Percentiles rank a stretch among this genome's conserved stretches.
Evolutionary conservation across 2,113 vertebrate genomes (phyloP).

Genomic region (Danio rerio): GRCz12tu NC_133181.1:1119501-1120000

Average conservation of each 20-base stretch:
- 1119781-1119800: neutral
- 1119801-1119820: neutral
- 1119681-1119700: conserved; percentile 5
- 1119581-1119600: neutral
- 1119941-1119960: too few relatives aligned
- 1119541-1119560: conserved; percentile 26
- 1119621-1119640: neutral
- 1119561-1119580: neutral
- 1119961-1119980: too few relatives aligned
- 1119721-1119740: neutral
- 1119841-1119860: neutral
- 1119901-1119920: too few relatives aligned
- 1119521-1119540: neutral
- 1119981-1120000: too few relatives aligned
- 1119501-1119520: conserved; percentile 62
- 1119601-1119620: conserved; percentile 1
- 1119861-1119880: neutral
- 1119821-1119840: neutral
- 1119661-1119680: neutral
- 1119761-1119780: neutral
- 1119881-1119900: too few relatives aligned
- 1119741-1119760: neutral
- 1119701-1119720: neutral
- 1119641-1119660: neutral
- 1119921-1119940: too few relatives aligned